Evolutionary conservation across 1,140 invertebrate species (phyloP).

Genomic region (Saccostrea cuccullata): DNA sequence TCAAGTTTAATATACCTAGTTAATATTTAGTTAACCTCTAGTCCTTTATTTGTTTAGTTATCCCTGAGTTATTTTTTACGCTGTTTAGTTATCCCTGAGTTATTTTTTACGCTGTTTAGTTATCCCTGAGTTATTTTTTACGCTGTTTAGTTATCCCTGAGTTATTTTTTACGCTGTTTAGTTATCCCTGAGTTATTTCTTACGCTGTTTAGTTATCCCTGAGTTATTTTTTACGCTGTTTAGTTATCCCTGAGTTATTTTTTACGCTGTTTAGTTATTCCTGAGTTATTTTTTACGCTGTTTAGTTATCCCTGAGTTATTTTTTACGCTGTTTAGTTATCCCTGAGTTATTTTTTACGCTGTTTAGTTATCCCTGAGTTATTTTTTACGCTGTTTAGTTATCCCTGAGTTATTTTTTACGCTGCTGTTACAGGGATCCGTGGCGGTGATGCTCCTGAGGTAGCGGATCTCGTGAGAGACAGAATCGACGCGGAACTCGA

Average conservation of each 20-base stretch:
- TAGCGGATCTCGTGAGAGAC: constrained; percentile 66
- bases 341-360: not conserved
- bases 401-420: not conserved
- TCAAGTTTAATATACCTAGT: not conserved
- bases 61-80: not conserved
- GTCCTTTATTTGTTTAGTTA: not conserved
- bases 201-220: not conserved
- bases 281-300: too few species aligned
- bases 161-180: not conserved
- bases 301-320: not conserved
- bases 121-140: not conserved
- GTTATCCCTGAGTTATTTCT: not conserved
- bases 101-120: not conserved
- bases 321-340: too few species aligned
- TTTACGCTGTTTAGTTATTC: too few species aligned
- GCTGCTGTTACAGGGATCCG: constrained; percentile 56
- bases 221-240: not conserved
- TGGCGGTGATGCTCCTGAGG: constrained; percentile 67
- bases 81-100: too few species aligned
- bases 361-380: not conserved
- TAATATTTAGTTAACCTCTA: not conserved
- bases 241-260: too few species aligned
- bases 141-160: not conserved
- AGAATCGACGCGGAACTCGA: constrained; percentile 72
- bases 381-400: not conserved